Conservation (phyloP, 1,140 invertebrate genomes). For the Ridgeia piscesae region DNA sequence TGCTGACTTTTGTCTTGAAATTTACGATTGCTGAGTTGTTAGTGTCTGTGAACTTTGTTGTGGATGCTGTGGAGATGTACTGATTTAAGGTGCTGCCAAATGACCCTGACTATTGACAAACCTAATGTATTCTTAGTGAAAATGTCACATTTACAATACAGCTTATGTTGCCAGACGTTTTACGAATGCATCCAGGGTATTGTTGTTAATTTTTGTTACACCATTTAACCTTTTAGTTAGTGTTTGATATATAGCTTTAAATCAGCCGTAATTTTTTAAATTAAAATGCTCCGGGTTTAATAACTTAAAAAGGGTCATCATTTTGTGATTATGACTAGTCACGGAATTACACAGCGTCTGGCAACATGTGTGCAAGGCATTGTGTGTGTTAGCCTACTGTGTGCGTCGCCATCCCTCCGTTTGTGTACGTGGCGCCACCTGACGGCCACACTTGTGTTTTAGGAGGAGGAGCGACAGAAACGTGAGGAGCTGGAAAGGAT, state of each 20-base stretch:
- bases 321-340: not conserved
- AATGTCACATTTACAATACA: not conserved
- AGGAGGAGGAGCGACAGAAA: conserved; percentile 95
- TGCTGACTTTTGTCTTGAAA: not conserved
- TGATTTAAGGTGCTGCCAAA: not conserved
- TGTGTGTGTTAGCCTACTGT: not conserved
- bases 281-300: not conserved
- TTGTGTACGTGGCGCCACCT: not conserved
- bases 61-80: not conserved
- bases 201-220: not conserved
- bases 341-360: too few relatives aligned
- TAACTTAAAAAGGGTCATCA: not conserved
- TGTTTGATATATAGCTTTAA: not conserved
- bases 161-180: not conserved
- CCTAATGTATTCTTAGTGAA: not conserved
- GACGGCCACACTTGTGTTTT: conserved; percentile 42
- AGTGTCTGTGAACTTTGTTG: not conserved
- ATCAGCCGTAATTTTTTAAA: not conserved
- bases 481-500: conserved; percentile 92
- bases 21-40: not conserved
- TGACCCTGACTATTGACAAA: not conserved
- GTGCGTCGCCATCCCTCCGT: not conserved
- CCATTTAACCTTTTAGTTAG: not conserved
- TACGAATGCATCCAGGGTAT: not conserved
- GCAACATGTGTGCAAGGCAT: not conserved